phyloP scores from a whole-genome alignment of 2,888 invertebrate species.

The Apotomis capreana region DNA sequence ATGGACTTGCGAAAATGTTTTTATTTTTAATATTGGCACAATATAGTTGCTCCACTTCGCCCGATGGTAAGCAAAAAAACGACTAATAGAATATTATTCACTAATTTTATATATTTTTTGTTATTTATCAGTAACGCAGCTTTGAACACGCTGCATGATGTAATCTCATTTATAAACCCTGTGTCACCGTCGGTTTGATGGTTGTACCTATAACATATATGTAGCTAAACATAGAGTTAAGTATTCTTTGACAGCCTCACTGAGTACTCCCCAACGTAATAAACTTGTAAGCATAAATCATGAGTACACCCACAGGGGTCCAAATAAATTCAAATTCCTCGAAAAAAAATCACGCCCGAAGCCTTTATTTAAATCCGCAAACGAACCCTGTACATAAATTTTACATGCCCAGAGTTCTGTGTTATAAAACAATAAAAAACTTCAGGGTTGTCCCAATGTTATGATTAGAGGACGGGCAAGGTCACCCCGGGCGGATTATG shows the following conservation, averaged over 20 bases:
- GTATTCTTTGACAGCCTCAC: not conserved
- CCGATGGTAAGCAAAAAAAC: no score
- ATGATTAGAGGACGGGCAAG: conserved; percentile 48
- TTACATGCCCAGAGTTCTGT: conserved; percentile 37
- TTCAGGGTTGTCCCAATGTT: conserved; percentile 48
- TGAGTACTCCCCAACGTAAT: not conserved
- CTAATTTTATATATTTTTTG: no score
- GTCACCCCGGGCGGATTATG: conserved; percentile 61
- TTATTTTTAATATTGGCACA: no score
- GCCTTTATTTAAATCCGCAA: conserved; percentile 33
- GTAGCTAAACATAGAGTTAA: not conserved
- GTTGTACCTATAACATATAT: no score
- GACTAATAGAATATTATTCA: no score
- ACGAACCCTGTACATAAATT: conserved; percentile 23
- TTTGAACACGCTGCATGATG: no score
- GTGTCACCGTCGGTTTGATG: no score
- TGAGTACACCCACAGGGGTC: not conserved
- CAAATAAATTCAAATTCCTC: conserved; percentile 21
- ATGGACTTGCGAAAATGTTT: no score
- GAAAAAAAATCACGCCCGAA: conserved; percentile 21
- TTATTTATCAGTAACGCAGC: no score
- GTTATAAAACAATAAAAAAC: conserved; percentile 53
- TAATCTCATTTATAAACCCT: no score
- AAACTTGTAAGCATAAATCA: conserved; percentile 22
- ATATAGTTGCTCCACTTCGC: no score